A percentile compares a stretch with the other conserved stretches of the same genome.
Conservation (phyloP, 2,888 invertebrate species). For the Apotomis capreana region DNA sequence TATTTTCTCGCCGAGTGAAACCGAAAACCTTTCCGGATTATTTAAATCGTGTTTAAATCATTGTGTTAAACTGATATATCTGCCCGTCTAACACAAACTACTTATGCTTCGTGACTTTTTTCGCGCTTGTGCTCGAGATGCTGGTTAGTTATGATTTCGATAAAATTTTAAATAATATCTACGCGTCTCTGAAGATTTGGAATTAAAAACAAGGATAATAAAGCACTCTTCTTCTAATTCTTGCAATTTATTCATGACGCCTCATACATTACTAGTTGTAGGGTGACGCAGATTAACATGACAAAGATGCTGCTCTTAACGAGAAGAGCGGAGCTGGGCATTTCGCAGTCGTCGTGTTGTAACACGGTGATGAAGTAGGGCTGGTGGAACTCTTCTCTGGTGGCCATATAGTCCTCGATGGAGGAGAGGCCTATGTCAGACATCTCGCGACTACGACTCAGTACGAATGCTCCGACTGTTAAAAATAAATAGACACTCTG, state of each 20-base stretch:
- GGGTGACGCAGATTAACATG: constrained; percentile 58
- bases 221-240: too few species aligned
- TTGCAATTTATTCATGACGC: background rate
- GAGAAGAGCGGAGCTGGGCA: constrained; percentile 64
- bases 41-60: too few species aligned
- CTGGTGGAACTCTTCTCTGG: constrained; percentile 59
- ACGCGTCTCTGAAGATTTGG: too few species aligned
- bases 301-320: constrained; percentile 69
- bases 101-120: too few species aligned
- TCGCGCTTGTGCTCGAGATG: too few species aligned
- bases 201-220: too few species aligned
- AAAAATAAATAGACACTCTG: background rate
- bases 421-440: constrained; percentile 45
- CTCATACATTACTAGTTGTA: constrained; percentile 19
- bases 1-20: too few species aligned
- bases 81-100: too few species aligned
- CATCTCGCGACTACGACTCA: constrained; percentile 64
- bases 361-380: constrained; percentile 61
- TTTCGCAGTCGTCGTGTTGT: constrained; percentile 63
- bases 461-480: constrained; percentile 70
- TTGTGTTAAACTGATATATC: too few species aligned
- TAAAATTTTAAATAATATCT: too few species aligned
- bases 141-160: too few species aligned
- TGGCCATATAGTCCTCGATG: constrained; percentile 54
- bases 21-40: too few species aligned